Evolutionary conservation across 1,140 invertebrate species (phyloP), one percentile per base, ranked within the genome.

Genomic region (Listronotus oregonensis): DNA sequence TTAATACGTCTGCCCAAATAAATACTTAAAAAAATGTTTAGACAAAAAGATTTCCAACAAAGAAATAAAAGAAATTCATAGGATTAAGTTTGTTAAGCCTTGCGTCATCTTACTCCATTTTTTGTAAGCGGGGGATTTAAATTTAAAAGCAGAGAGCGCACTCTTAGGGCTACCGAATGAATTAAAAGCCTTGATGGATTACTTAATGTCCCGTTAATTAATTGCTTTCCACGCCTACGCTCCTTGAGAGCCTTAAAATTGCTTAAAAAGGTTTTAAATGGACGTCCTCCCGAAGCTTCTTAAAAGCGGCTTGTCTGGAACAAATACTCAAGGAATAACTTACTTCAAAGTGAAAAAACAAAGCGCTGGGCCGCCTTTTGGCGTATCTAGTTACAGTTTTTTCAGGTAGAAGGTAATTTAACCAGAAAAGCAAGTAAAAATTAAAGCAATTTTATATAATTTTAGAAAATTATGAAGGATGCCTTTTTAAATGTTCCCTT

Each of bases 141-240:
- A 57, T 59, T 58, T 63, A 39, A 49, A 63, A 39, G 46, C 52
- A 62, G 55, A 40, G 27, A 56, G 63, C 39, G 63, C 67, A 65
- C 68, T 68, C 54, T 70, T 50, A 59, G 61, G 46, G 66, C 57
- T 66, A 64, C 55, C 51, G 55, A 61, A 50, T 59, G 64, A 66
- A 66, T 67, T 67, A 70, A 68, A 65, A 56, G 27, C 58, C 65
- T 59, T 70, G 69, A 70, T 70, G 69, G 69, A 70, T 70, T 70
- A 61, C 65, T 70, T 70, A 70, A 70, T 70, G 69, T 67, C 66
- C 57, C 63, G 60, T 68, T 70, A 70, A 70, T 70, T 70, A 68
- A 70, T 70, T 70, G 61, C 62, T 58, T 65, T 58, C 55, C 64
- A 59, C 43, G 64, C 56, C 55, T 50, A 65, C 44, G 64, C 37